phyloP scores from a whole-genome alignment of 2,888 invertebrate species.

The Pseudococcus longispinus region DNA sequence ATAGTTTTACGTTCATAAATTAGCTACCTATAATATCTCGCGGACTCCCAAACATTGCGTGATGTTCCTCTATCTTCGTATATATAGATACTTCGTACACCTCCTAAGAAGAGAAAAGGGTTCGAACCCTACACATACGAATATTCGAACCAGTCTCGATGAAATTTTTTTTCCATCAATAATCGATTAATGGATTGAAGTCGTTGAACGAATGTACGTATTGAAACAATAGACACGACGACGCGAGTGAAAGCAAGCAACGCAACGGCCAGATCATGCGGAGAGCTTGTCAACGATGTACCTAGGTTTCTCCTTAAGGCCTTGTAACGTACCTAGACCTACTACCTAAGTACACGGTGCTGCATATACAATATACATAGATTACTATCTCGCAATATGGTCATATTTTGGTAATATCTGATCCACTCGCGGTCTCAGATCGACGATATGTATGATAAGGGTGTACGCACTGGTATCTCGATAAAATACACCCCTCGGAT shows the following conservation, averaged over 20 bases:
- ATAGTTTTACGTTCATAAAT: slow-evolving; percentile 18
- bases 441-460: neutral
- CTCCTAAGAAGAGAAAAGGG: neutral
- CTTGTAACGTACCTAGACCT: neutral
- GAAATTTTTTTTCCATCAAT: neutral
- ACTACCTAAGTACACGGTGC: neutral
- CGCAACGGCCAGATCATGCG: neutral
- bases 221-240: neutral
- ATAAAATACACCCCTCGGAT: neutral
- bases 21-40: slow-evolving; percentile 13
- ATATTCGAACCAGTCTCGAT: neutral
- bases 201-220: neutral
- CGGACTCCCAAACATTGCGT: slow-evolving; percentile 22
- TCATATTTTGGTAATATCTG: slow-evolving; percentile 8
- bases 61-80: neutral
- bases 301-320: neutral
- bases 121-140: neutral
- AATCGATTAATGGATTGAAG: neutral
- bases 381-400: neutral
- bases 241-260: neutral
- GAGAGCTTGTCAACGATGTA: neutral
- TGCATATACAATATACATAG: neutral
- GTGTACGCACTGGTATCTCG: neutral
- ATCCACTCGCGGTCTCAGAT: neutral
- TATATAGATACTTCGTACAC: neutral